A percentile compares a stretch with the other conserved stretches of the same genome.
Conservation (phyloP, 2,113 vertebrate genomes). For the Coryphaenoides rupestris region DNA sequence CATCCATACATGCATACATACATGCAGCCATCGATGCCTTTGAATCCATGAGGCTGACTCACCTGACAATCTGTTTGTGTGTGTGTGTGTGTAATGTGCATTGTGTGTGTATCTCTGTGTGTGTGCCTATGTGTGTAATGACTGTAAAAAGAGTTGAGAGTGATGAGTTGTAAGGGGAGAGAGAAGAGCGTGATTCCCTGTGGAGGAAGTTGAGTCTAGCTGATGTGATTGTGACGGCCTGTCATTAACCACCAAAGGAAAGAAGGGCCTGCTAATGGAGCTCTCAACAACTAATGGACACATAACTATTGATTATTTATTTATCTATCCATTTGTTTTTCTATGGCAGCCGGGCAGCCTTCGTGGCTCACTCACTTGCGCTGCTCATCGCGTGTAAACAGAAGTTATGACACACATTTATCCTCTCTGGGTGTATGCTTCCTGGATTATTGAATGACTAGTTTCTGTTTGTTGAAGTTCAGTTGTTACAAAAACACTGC, state of each 20-base stretch:
- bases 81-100: neutral
- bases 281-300: conserved; percentile 75
- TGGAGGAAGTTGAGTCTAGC: conserved; percentile 71
- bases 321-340: conserved; percentile 68
- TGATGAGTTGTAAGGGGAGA: neutral
- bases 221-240: conserved; percentile 74
- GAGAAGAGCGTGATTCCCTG: conserved; percentile 56
- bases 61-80: too few species aligned
- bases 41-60: too few species aligned
- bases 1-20: too few species aligned
- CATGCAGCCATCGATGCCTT: too few species aligned
- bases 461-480: too few species aligned
- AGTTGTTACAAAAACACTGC: too few species aligned
- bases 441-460: too few species aligned
- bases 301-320: conserved; percentile 74
- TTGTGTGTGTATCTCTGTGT: neutral
- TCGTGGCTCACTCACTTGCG: conserved; percentile 13
- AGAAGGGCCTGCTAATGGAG: conserved; percentile 68
- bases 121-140: neutral
- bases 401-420: conserved; percentile 25
- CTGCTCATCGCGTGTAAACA: conserved; percentile 47
- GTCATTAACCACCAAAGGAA: conserved; percentile 72
- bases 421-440: too few species aligned
- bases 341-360: conserved; percentile 45
- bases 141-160: neutral